Conservation (phyloP, 2,113 vertebrate species). For the Microcebus lehilahytsara region DNA sequence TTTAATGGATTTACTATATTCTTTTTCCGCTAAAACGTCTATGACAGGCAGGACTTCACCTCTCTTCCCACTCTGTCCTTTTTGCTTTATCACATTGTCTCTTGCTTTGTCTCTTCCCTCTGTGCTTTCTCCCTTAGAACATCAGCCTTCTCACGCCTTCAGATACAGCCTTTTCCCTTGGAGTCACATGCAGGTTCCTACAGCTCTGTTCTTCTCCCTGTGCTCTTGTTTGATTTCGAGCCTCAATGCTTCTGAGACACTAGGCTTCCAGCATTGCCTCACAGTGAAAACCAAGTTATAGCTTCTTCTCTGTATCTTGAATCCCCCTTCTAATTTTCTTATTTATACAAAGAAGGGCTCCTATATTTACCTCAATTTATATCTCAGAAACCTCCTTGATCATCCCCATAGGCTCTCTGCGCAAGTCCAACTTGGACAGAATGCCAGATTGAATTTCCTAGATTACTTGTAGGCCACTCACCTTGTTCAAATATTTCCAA, state of each 20-base stretch:
- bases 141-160: background rate
- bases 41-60: accelerated
- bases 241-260: background rate
- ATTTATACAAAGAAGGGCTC: background rate
- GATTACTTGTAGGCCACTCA: too few relatives aligned
- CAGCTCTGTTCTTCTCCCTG: background rate
- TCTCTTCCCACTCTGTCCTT: too few relatives aligned
- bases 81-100: background rate
- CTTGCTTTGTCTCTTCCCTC: background rate
- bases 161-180: background rate
- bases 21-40: background rate
- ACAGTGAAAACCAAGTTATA: background rate
- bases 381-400: too few relatives aligned
- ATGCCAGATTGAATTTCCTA: too few relatives aligned
- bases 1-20: background rate
- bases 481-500: too few relatives aligned
- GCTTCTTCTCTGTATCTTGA: background rate
- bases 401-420: too few relatives aligned
- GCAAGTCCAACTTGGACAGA: too few relatives aligned
- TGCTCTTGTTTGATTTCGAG: too few relatives aligned
- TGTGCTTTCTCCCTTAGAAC: background rate
- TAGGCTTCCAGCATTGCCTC: background rate
- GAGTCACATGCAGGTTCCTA: background rate
- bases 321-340: background rate
- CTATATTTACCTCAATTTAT: too few relatives aligned